Conservation (phyloP, 2,888 invertebrate species). For the Artemia sinica region DNA sequence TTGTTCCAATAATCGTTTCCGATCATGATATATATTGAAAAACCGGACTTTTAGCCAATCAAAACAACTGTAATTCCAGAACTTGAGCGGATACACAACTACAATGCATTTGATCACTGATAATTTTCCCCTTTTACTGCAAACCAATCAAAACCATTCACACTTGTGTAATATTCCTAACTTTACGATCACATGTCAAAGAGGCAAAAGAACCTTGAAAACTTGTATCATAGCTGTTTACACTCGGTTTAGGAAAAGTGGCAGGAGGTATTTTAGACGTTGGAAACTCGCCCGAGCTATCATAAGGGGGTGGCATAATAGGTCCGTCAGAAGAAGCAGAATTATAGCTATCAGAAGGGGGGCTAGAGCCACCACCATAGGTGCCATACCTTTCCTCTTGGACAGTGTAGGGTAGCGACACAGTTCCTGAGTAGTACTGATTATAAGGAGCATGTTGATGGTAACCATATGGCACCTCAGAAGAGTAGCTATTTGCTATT, state of each 20-base stretch:
- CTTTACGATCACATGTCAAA: conserved; percentile 36
- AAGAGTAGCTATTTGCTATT: conserved; percentile 23
- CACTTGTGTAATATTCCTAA: conserved; percentile 44
- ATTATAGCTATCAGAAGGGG: conserved; percentile 17
- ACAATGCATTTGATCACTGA: no score
- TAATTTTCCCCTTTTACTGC: not conserved
- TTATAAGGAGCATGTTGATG: conserved; percentile 16
- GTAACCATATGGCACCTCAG: conserved; percentile 16
- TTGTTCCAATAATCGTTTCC: no score
- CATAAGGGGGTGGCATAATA: conserved; percentile 13
- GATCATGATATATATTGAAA: no score
- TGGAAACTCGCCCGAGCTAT: not conserved
- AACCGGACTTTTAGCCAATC: no score
- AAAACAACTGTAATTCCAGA: no score
- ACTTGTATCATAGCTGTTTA: conserved; percentile 31
- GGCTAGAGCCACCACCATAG: not conserved
- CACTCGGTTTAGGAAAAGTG: conserved; percentile 24
- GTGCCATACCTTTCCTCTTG: conserved; percentile 10
- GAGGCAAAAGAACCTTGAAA: conserved; percentile 41
- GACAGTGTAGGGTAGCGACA: conserved; percentile 1
- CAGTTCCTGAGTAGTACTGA: not conserved
- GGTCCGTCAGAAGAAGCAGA: conserved; percentile 14
- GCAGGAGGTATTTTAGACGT: conserved; percentile 23
- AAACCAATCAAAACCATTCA: conserved; percentile 26
- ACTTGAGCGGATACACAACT: no score